These are phyloP conservation scores for Crematogaster levior DNA, from an alignment of 2,888 invertebrate genomes.

Conservation along the genomic window DNA sequence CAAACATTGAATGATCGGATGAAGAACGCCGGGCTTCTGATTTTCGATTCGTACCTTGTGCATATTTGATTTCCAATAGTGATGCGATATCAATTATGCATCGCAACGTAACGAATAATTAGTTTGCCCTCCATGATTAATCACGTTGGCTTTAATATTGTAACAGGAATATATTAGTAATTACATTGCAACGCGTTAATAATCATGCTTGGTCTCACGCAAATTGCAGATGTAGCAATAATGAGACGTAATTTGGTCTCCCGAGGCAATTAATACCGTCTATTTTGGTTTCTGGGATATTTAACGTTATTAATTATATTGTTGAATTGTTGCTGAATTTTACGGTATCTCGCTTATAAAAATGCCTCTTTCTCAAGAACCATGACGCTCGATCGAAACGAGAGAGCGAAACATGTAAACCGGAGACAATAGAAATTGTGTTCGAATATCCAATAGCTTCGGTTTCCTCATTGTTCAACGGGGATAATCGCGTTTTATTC, in stretches of 20 bases:
- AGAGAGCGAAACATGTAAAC: conserved; percentile 19
- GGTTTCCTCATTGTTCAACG: conserved; percentile 43
- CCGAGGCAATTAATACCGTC: conserved; percentile 21
- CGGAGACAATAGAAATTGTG: conserved; percentile 52
- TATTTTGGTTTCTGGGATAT: conserved; percentile 7
- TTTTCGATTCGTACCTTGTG: background rate
- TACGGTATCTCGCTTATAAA: background rate
- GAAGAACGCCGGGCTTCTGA: background rate
- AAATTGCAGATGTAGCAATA: conserved; percentile 25
- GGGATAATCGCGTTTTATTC: conserved; percentile 63
- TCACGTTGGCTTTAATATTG: conserved; percentile 43
- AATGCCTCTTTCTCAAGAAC: background rate
- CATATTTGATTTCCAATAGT: conserved; percentile 14
- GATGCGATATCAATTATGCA: conserved; percentile 25
- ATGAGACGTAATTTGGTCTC: conserved; percentile 20
- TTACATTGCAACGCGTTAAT: conserved; percentile 38
- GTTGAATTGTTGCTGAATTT: background rate
- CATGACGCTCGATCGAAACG: background rate
- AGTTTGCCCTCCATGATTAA: conserved; percentile 41
- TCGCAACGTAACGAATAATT: conserved; percentile 25
- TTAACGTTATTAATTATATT: background rate
- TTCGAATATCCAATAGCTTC: conserved; percentile 55
- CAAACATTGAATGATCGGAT: background rate
- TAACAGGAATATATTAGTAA: conserved; percentile 45
- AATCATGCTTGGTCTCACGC: conserved; percentile 44